These are phyloP conservation scores for Helleia helle DNA, from an alignment of 2,888 invertebrate species.

Conservation along the genomic window DNA sequence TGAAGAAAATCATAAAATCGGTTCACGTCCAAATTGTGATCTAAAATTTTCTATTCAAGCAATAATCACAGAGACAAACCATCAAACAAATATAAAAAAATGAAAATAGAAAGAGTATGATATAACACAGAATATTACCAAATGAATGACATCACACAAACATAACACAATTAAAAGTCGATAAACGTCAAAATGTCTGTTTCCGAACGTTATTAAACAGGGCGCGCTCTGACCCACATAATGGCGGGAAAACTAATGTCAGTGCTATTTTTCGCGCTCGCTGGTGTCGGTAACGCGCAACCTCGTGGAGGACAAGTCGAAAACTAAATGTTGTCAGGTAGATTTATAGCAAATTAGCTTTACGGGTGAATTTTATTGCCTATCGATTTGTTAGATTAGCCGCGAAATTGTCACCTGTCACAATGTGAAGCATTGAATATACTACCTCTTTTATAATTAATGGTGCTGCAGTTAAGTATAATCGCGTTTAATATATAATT, in stretches of 20 bases:
- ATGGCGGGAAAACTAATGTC: slow-evolving; percentile 52
- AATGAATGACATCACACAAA: slow-evolving; percentile 34
- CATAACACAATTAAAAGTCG: slow-evolving; percentile 20
- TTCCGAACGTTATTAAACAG: slow-evolving; percentile 29
- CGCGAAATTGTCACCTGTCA: background rate
- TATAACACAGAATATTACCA: slow-evolving; percentile 40
- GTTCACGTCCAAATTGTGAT: too few species aligned
- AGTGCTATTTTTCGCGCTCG: slow-evolving; percentile 50
- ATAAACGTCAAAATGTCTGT: slow-evolving; percentile 26
- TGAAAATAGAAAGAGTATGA: too few species aligned
- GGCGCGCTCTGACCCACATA: slow-evolving; percentile 41
- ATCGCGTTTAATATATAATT: too few species aligned
- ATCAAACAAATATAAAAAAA: too few species aligned
- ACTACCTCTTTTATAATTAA: too few species aligned
- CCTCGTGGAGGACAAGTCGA: slow-evolving; percentile 22
- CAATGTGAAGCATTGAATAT: too few species aligned
- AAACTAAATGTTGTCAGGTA: slow-evolving; percentile 19
- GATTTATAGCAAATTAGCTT: slow-evolving; percentile 29
- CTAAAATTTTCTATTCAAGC: too few species aligned
- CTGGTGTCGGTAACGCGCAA: slow-evolving; percentile 26
- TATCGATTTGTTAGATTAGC: background rate
- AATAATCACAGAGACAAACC: too few species aligned
- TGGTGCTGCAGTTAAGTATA: too few species aligned
- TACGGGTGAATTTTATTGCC: slow-evolving; percentile 20
- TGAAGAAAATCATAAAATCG: too few species aligned